These are phyloP conservation scores for Decapterus maruadsi DNA, from an alignment of 2,797 vertebrate genomes.

Conservation along the genomic window DNA sequence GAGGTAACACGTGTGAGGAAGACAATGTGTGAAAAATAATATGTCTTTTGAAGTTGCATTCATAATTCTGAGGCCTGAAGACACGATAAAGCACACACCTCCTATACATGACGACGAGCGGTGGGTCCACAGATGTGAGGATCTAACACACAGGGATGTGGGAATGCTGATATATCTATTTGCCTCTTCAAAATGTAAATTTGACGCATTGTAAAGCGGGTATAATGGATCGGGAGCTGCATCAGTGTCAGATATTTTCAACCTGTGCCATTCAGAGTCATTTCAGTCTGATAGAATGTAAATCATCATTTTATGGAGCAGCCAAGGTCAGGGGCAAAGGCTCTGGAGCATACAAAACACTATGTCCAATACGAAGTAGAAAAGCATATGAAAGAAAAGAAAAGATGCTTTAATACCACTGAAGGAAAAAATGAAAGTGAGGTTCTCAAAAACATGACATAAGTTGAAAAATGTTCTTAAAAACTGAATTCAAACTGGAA, in stretches of 20 bases:
- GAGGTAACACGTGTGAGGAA: conserved; percentile 24
- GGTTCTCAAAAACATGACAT: not conserved
- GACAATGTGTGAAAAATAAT: conserved; percentile 11
- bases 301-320: conserved; percentile 78
- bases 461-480: not conserved
- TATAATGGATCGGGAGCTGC: not conserved
- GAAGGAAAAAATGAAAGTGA: conserved; percentile 5
- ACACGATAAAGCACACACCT: not conserved
- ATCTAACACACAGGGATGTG: not conserved
- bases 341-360: conserved; percentile 1
- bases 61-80: conserved; percentile 1
- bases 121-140: not conserved
- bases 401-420: conserved; percentile 20
- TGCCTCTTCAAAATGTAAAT: conserved; percentile 37
- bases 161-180: not conserved
- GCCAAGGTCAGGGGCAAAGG: conserved; percentile 28
- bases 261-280: conserved; percentile 8
- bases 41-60: not conserved
- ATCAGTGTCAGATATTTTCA: conserved; percentile 1
- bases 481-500: not conserved
- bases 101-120: not conserved
- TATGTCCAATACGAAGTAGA: not conserved
- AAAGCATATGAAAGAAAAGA: not conserved
- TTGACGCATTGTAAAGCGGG: not conserved
- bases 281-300: conserved; percentile 48